Conservation (phyloP, 1,140 invertebrate species). For the Calliopsis andreniformis region DNA sequence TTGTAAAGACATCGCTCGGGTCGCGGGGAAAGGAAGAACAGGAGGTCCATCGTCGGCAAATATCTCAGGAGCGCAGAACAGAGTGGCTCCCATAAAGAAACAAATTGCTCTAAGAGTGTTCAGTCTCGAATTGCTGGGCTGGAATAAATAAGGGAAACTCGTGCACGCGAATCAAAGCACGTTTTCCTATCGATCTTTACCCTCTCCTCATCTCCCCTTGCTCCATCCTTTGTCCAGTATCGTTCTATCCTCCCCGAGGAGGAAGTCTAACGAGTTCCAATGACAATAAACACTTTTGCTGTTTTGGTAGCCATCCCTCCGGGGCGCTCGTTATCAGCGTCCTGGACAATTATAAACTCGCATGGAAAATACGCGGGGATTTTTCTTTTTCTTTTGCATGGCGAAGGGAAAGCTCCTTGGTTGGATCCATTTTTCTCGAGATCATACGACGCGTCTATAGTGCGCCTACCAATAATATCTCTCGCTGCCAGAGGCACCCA, state of each 20-base stretch:
- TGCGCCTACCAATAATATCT: slow-evolving; percentile 21
- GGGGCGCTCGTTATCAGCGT: slow-evolving; percentile 29
- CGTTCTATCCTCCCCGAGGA: neutral
- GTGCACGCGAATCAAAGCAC: slow-evolving; percentile 52
- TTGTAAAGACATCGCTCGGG: neutral
- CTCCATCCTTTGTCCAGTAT: neutral
- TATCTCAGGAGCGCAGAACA: slow-evolving; percentile 38
- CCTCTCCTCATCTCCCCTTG: neutral
- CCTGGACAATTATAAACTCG: slow-evolving; percentile 42
- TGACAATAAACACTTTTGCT: slow-evolving; percentile 49
- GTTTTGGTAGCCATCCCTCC: slow-evolving; percentile 4
- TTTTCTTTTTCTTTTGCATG: neutral
- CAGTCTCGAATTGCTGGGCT: slow-evolving; percentile 52
- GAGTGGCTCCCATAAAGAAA: slow-evolving; percentile 45
- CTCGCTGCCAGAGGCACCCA: slow-evolving; percentile 15
- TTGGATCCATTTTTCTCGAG: neutral
- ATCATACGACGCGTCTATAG: neutral
- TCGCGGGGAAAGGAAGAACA: neutral
- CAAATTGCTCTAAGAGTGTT: slow-evolving; percentile 54
- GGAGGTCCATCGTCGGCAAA: slow-evolving; percentile 8
- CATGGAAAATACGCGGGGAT: slow-evolving; percentile 21
- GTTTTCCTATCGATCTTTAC: slow-evolving; percentile 35
- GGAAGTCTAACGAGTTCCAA: slow-evolving; percentile 54
- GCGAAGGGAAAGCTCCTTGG: slow-evolving; percentile 5
- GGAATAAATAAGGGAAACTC: slow-evolving; percentile 64